Base-by-base conservation (phyloP, 2,888 invertebrate species). In the Andrena dorsata region DNA sequence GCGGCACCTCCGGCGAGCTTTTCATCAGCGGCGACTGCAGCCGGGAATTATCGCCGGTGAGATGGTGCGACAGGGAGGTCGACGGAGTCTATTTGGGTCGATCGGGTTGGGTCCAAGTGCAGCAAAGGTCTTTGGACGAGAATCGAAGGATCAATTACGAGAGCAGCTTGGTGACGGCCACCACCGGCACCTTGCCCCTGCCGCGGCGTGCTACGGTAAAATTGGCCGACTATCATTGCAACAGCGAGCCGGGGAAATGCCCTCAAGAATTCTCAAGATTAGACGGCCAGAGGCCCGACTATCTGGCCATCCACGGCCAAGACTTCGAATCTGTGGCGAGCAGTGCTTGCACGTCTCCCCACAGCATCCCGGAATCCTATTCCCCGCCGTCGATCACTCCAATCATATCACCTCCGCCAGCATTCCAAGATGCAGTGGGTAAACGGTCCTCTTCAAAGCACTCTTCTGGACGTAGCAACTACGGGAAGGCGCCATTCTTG, bases 381-480 rank as follows among this genome's bases (percentile, higher is more conserved):
- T 95, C 96, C 0, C 96, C 96, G 47, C 96, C 96, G 2, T 95
- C 96, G n/a, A 94, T 96, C 16, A 96, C 96, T 0, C 96, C 96
- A 7, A 96, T 96, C 79, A 95, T 96, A 64, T 96, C 96, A 20
- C 96, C 96, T 10, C 96, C 96, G 0, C 96, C 96, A 10, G 96
- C 96, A 10, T 96, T 96, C 91, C 96, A 96, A 91, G 96, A 96
- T 86, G 94, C 94, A 86, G 90, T 92, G 0, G 88, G 84, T 65
- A 86, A 82, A 30, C 89, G 80, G 63, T 85, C 87, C n/a, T 88
- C 89, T 75, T 86, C 88, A 10, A 88, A 88, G 23, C 90, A 90
- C 32, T 35, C 73, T 0, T 64, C 86, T 0, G 69, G 89, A 80
- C 78, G 93, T 90, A 86, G 85, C 90, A 64, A 91, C 93, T 94